phyloP scores from a whole-genome alignment of 2,888 invertebrate species.

The Phengaris arion region DNA sequence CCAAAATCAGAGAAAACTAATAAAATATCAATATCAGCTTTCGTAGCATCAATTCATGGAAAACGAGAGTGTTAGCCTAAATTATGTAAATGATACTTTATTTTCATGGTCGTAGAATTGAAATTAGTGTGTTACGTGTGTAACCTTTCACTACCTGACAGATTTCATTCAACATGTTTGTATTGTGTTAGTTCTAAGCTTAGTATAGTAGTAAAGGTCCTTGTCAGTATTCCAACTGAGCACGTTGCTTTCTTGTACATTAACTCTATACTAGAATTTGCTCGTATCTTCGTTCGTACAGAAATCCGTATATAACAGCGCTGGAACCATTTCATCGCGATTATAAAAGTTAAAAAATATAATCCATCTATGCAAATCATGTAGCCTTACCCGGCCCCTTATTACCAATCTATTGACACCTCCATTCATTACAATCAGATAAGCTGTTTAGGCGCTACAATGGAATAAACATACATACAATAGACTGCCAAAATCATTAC shows the following conservation, averaged over 20 bases:
- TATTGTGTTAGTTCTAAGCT: neutral
- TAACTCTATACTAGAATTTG: neutral
- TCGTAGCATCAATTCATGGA: neutral
- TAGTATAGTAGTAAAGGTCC: neutral
- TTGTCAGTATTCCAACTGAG: neutral
- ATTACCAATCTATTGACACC: too few species aligned
- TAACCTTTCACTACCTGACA: neutral
- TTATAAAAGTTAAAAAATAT: too few species aligned
- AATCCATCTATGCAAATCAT: too few species aligned
- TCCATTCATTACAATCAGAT: too few species aligned
- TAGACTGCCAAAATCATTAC: too few species aligned
- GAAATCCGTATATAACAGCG: too few species aligned
- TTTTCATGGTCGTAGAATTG: neutral
- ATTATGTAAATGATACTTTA: neutral
- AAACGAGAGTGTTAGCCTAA: neutral
- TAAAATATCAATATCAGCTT: neutral
- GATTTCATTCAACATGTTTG: neutral
- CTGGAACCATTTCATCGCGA: too few species aligned
- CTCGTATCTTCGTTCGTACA: neutral
- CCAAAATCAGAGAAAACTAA: conserved; percentile 1
- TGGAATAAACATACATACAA: too few species aligned
- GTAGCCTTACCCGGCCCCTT: too few species aligned
- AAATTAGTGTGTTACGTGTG: neutral
- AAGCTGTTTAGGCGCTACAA: too few species aligned
- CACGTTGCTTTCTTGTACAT: neutral